A percentile compares a stretch with the other conserved stretches of the same genome.
phyloP scores from a whole-genome alignment of 2,888 invertebrate genomes.

The Kryphioiulus occultus region DNA sequence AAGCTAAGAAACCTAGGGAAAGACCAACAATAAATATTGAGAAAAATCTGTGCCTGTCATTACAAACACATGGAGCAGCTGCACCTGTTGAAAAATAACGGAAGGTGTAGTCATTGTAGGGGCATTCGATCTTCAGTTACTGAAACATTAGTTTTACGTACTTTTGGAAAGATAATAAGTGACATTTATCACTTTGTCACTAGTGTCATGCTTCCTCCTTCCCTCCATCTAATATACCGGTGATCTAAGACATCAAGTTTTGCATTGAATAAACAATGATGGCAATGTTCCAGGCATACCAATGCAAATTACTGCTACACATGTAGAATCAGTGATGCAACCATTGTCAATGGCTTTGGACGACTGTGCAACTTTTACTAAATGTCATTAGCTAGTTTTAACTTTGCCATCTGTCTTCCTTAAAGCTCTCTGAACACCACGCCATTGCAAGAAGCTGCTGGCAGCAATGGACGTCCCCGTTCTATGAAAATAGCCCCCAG shows the following conservation, averaged over 20 bases:
- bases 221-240: background rate
- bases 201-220: background rate
- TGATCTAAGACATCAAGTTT: background rate
- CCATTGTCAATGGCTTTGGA: background rate
- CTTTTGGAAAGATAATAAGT: background rate
- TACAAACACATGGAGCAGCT: background rate
- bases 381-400: background rate
- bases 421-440: background rate
- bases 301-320: background rate
- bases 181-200: background rate
- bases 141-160: background rate
- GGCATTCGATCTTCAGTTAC: background rate
- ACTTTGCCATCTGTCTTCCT: background rate
- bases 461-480: background rate
- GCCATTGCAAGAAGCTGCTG: background rate
- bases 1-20: background rate
- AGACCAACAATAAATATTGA: background rate
- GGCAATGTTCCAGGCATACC: background rate
- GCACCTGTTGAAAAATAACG: background rate
- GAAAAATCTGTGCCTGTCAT: background rate
- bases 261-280: background rate
- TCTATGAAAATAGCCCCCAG: conserved; percentile 43
- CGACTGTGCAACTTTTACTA: background rate
- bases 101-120: background rate
- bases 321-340: background rate